Conservation (phyloP, 2,797 vertebrate species). For the Catostomus latipinnis region DNA sequence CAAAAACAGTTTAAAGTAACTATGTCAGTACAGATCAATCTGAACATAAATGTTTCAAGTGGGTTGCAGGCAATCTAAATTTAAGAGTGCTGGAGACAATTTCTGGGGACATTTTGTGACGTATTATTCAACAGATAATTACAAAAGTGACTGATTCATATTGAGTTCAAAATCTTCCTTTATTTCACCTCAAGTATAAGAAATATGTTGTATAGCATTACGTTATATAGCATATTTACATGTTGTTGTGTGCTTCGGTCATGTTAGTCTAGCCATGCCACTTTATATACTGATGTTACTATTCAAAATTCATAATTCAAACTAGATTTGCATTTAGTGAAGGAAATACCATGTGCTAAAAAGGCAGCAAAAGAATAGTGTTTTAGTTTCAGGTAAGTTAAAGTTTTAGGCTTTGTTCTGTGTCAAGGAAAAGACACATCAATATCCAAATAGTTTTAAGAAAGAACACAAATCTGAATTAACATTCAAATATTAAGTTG, state of each 20-base stretch:
- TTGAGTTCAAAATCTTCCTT: constrained; percentile 22
- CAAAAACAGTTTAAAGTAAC: constrained; percentile 30
- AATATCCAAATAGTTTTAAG: no score
- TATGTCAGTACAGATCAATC: constrained; percentile 48
- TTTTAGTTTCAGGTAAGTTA: no score
- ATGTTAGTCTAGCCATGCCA: neutral
- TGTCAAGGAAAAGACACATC: no score
- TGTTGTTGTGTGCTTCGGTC: neutral
- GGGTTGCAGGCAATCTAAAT: constrained; percentile 13
- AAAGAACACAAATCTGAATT: no score
- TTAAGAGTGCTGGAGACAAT: constrained; percentile 10
- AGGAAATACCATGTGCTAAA: no score
- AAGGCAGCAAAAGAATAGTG: no score
- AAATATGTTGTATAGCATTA: neutral
- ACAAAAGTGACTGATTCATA: constrained; percentile 7
- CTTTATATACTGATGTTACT: no score
- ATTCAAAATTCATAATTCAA: no score
- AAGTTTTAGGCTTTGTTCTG: no score
- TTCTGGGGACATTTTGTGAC: constrained; percentile 7
- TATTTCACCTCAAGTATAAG: neutral
- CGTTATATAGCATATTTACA: neutral
- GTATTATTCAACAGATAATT: constrained; percentile 15
- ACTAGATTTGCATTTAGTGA: no score
- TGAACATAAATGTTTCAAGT: constrained; percentile 29
- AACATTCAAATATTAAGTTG: no score